A percentile compares a stretch with the other conserved stretches of the same genome.
Conservation (phyloP, 1,140 invertebrate species). For the Lepidurus packardi region DNA sequence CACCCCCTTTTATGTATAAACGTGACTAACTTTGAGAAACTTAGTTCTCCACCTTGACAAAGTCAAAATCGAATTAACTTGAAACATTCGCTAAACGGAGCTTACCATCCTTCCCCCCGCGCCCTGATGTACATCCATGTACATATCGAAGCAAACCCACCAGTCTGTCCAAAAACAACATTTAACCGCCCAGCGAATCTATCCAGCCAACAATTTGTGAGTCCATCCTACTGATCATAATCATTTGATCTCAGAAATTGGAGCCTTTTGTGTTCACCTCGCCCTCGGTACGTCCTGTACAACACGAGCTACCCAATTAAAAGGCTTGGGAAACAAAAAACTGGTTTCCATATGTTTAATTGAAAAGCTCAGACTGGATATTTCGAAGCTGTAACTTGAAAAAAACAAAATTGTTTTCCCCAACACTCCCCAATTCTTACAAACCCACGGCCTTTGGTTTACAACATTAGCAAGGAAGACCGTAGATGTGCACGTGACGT, state of each 20-base stretch:
- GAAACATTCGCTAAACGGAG: neutral
- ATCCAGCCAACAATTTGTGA: neutral
- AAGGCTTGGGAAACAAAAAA: too few species aligned
- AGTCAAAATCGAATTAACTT: neutral
- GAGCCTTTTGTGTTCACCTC: neutral
- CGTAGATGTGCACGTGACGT: neutral
- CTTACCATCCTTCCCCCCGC: neutral
- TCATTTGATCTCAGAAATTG: neutral
- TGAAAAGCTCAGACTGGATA: neutral
- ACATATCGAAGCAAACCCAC: neutral
- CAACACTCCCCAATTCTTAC: neutral
- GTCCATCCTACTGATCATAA: neutral
- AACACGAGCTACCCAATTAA: too few species aligned
- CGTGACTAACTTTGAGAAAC: neutral
- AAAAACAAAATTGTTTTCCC: neutral
- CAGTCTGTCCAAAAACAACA: neutral
- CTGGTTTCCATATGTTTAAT: neutral
- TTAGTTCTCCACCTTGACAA: conserved; percentile 6
- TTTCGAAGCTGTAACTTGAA: neutral
- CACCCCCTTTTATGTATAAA: neutral
- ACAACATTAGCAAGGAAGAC: neutral
- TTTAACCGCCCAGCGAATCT: conserved; percentile 6
- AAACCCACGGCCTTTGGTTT: neutral
- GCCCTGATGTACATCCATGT: neutral
- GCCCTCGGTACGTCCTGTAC: neutral